A percentile compares a stretch with the other conserved stretches of the same genome.
Conservation (phyloP, 2,888 invertebrate species). For the Orthosia gothica region DNA sequence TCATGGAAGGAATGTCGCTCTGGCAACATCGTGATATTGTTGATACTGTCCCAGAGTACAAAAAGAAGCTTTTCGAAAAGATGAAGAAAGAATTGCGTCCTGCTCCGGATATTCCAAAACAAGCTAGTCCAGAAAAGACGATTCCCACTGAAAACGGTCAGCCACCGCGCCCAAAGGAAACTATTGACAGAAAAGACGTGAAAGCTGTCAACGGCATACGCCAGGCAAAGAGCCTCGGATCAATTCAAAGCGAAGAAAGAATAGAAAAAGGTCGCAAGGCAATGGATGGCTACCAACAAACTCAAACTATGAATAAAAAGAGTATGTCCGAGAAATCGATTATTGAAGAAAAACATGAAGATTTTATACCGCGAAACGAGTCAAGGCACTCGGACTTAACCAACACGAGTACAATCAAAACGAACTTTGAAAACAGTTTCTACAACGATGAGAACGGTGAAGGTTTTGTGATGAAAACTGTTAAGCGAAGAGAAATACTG, state of each 20-base stretch:
- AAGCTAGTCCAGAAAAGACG: slow-evolving; percentile 78
- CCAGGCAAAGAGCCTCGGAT: slow-evolving; percentile 88
- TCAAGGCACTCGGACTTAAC: slow-evolving; percentile 88
- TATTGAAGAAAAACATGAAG: slow-evolving; percentile 87
- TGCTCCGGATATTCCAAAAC: slow-evolving; percentile 85
- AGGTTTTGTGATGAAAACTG: slow-evolving; percentile 93
- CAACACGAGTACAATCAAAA: slow-evolving; percentile 90
- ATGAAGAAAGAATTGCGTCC: slow-evolving; percentile 87
- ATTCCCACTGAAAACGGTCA: slow-evolving; percentile 77
- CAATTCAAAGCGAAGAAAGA: slow-evolving; percentile 87
- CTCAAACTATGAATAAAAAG: slow-evolving; percentile 83
- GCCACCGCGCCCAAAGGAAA: slow-evolving; percentile 82
- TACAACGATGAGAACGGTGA: slow-evolving; percentile 93
- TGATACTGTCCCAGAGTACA: slow-evolving; percentile 92
- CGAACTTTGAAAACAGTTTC: slow-evolving; percentile 93
- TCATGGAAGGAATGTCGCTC: slow-evolving; percentile 96
- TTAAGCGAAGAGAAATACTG: slow-evolving; percentile 94
- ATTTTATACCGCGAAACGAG: slow-evolving; percentile 85
- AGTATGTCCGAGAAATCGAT: slow-evolving; percentile 88
- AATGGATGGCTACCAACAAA: slow-evolving; percentile 80
- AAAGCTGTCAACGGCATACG: slow-evolving; percentile 86
- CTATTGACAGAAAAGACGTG: slow-evolving; percentile 88
- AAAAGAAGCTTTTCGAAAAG: slow-evolving; percentile 88
- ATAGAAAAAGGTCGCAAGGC: slow-evolving; percentile 79
- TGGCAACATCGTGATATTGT: slow-evolving; percentile 97